A percentile compares a stretch with the other conserved stretches of the same genome.
These are phyloP conservation scores for Rhyacophila brunnea DNA, from an alignment of 1,140 invertebrate genomes.

Conservation along the genomic window DNA sequence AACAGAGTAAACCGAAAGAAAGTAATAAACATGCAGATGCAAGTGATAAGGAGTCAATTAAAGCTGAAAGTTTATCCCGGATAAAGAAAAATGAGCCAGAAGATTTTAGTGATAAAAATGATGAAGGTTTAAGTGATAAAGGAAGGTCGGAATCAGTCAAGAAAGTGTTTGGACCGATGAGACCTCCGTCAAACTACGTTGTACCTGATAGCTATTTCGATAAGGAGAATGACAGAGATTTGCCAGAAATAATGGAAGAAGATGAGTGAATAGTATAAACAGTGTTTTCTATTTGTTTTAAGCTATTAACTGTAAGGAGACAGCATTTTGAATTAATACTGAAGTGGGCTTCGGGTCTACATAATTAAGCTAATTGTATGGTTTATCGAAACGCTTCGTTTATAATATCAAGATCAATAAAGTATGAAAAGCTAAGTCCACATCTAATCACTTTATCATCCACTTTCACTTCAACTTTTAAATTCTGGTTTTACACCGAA, in stretches of 20 bases:
- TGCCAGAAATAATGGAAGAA: conserved; percentile 49
- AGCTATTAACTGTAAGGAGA: too few species aligned
- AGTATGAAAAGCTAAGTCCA: too few species aligned
- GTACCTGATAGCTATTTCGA: conserved; percentile 49
- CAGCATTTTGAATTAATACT: too few species aligned
- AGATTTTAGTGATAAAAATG: not conserved
- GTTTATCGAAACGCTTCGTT: too few species aligned
- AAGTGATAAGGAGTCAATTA: not conserved
- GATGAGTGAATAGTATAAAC: too few species aligned
- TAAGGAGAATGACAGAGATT: conserved; percentile 46
- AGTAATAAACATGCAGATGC: not conserved
- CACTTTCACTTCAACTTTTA: too few species aligned
- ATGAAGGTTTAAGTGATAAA: conserved; percentile 18
- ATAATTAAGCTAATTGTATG: too few species aligned
- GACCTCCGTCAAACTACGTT: conserved; percentile 50
- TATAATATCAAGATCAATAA: too few species aligned
- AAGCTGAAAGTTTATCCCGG: not conserved
- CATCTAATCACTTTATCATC: too few species aligned
- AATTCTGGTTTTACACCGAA: too few species aligned
- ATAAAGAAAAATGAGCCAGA: conserved; percentile 12
- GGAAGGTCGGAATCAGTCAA: conserved; percentile 27
- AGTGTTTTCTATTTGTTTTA: too few species aligned
- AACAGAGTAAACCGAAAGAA: not conserved
- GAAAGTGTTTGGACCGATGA: conserved; percentile 48
- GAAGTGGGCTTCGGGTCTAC: too few species aligned